These are phyloP conservation scores for Andrena haemorrhoa DNA, from an alignment of 2,888 invertebrate species.

Conservation along the genomic window DNA sequence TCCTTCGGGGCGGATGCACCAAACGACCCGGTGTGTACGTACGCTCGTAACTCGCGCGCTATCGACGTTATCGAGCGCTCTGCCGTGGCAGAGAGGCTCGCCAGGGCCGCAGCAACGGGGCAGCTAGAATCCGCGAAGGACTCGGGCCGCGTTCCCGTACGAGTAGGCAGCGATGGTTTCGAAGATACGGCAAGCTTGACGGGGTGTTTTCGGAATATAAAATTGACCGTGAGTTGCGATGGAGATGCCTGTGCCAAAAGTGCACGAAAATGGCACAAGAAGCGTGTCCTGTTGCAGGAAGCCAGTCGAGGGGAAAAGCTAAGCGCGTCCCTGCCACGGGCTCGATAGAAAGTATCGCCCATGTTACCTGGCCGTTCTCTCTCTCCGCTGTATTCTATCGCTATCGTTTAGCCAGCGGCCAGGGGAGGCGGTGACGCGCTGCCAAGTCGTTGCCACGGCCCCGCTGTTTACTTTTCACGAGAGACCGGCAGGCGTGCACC, in stretches of 20 bases:
- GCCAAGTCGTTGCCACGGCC: conserved; percentile 75
- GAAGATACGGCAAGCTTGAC: too few species aligned
- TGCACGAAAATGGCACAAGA: not conserved
- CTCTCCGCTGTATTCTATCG: conserved; percentile 43
- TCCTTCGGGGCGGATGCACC: conserved; percentile 61
- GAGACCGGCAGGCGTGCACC: conserved; percentile 63
- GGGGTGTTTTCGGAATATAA: too few species aligned
- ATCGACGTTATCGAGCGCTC: conserved; percentile 64
- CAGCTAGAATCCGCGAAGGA: too few species aligned
- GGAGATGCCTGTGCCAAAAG: not conserved
- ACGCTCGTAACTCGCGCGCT: conserved; percentile 52
- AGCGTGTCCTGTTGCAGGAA: conserved; percentile 17
- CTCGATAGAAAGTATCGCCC: conserved; percentile 36
- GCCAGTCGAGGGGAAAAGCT: not conserved
- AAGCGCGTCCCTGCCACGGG: conserved; percentile 27
- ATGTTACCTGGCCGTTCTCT: conserved; percentile 48
- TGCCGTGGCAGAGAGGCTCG: conserved; percentile 12
- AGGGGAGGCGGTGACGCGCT: conserved; percentile 60
- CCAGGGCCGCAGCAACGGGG: conserved; percentile 45
- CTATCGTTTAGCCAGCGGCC: conserved; percentile 57
- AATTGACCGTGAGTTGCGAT: too few species aligned
- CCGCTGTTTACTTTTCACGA: conserved; percentile 78
- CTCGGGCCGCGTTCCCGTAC: too few species aligned
- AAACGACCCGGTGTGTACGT: conserved; percentile 45
- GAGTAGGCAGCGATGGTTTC: too few species aligned